Percentiles rank a stretch among this genome's conserved stretches.
Evolutionary conservation across 2,888 invertebrate genomes (phyloP).

Genomic region (Nemurella pictetii): DNA sequence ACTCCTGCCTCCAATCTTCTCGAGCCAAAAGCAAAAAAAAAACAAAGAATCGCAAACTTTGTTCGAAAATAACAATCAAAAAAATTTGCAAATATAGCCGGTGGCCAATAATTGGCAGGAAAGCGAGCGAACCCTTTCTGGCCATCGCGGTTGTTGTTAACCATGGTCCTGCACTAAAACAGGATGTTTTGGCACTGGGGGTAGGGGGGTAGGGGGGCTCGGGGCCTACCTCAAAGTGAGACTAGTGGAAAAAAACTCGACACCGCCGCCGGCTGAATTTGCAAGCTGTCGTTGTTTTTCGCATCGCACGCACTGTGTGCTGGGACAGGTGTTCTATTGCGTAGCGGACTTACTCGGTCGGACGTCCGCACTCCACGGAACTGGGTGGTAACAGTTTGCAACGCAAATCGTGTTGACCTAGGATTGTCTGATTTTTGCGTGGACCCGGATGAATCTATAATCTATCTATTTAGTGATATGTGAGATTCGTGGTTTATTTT

Average conservation of each 20-base stretch:
- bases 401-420: not conserved
- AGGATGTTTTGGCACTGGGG: not conserved
- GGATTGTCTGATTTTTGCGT: not conserved
- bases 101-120: too few species aligned
- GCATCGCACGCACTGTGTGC: not conserved
- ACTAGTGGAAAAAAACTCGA: not conserved
- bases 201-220: not conserved
- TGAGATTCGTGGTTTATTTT: too few species aligned
- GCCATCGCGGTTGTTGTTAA: too few species aligned
- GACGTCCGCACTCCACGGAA: not conserved
- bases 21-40: not conserved
- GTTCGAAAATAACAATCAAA: too few species aligned
- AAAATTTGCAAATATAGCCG: too few species aligned
- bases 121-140: not conserved
- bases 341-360: not conserved
- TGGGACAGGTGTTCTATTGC: not conserved
- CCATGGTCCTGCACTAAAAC: not conserved
- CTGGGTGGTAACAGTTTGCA: not conserved
- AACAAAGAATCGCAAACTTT: not conserved
- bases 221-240: not conserved
- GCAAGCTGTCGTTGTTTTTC: not conserved
- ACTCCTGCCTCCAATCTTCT: not conserved
- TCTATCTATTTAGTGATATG: too few species aligned
- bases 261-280: not conserved
- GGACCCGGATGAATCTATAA: too few species aligned